Conservation (phyloP, 2,113 vertebrate genomes). For the Tachysurus fulvidraco region DNA sequence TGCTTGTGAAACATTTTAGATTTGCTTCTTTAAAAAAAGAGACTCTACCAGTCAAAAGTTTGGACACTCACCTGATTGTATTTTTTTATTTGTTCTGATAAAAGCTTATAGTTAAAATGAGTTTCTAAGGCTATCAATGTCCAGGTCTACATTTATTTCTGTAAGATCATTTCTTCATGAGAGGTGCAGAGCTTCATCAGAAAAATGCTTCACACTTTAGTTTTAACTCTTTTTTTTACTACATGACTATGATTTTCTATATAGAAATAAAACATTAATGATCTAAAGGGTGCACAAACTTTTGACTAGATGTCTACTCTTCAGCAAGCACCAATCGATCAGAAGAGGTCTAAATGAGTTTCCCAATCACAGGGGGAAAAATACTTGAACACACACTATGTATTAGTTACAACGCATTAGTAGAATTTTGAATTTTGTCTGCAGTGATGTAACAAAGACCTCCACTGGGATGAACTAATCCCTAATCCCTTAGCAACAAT, state of each 20-base stretch:
- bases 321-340: not conserved
- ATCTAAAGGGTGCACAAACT: not conserved
- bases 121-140: not conserved
- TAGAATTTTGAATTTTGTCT: not conserved
- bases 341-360: not conserved
- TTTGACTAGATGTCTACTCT: not conserved
- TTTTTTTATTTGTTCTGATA: not conserved
- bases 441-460: not conserved
- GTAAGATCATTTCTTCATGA: not conserved
- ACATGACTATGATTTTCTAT: not conserved
- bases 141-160: not conserved
- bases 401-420: not conserved
- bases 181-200: not conserved
- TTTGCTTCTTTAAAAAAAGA: not conserved
- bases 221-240: no score
- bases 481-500: no score
- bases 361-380: not conserved
- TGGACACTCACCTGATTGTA: not conserved
- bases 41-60: not conserved
- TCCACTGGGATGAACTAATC: not conserved
- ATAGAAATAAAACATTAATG: not conserved
- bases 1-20: not conserved
- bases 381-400: not conserved
- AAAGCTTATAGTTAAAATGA: not conserved
- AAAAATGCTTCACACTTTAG: not conserved